Base-by-base conservation (phyloP, 2,888 invertebrate species). In the Chouioia cunea region DNA sequence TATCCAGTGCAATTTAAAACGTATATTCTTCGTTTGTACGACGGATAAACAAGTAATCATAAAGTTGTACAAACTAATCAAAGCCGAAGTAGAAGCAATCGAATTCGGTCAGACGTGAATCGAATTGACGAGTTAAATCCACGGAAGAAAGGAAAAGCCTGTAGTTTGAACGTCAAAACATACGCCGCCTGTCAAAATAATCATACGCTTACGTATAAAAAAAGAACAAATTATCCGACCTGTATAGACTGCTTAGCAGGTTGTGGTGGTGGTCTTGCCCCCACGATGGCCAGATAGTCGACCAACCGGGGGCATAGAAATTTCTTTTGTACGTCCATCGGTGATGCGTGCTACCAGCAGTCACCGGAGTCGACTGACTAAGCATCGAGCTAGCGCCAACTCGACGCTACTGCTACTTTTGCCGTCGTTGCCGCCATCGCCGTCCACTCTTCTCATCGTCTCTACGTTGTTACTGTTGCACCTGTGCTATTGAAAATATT, bases 261-360 rank as follows among this genome's bases (percentile, higher is more conserved):
- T 57, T 91, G 91, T 50, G 95, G 93, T 76, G 93, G 90, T 53
- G 95, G 93, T 77, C 93, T 90, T 43, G 95, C 95, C 80, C 99
- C 99, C 79, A 98, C 97, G 82, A 99, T 95, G 79, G 98, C 95
- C 85, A 99, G 89, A 87, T 99, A 99, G 90, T 99, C 99, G 87
- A 95, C 93, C 82, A 95, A 88, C 78, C 95, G 91, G 82, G 95
- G 95, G 85, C 95, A 95, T 80, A 95, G 86, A 81, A 92, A 92
- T 84, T 93, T 92, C 84, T 92, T 92, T 86, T 94, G 94, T 78
- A 89, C 88, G 82, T 92, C 92, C 85, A 85, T 85, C 36, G 44
- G 22, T n/a, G 36, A 18, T 10, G 2, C 2, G 18, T 27, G 10
- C 20, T 14, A 57, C 27, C 48, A 18, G 15, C 50, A 60, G 70